Evolutionary conservation across 37 sponge, comb jelly and placozoan species (phyloP).

Genomic region (Ianthella basta): DNA sequence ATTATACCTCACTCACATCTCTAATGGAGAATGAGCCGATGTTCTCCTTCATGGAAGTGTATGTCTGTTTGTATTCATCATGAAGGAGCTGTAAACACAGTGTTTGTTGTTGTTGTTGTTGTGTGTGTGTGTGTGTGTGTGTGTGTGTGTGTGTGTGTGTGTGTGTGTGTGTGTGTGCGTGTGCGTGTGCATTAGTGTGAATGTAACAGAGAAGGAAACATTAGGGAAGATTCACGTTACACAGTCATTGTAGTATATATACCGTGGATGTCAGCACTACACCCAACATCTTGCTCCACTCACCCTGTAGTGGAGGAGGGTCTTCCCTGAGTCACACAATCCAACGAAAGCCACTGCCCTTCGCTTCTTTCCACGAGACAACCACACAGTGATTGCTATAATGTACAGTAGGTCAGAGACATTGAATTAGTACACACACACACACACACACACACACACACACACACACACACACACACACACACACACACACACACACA

Average conservation of each 20-base stretch:
- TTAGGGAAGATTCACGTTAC: neutral
- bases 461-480: neutral
- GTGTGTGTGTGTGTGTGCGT: conserved; percentile 37
- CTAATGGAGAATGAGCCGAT: neutral
- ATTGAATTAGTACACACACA: neutral
- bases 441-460: neutral
- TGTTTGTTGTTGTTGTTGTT: neutral
- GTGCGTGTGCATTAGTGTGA: conserved; percentile 17
- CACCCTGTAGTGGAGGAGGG: conserved; percentile 67
- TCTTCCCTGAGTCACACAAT: conserved; percentile 73
- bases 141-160: conserved; percentile 46
- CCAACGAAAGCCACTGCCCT: conserved; percentile 51
- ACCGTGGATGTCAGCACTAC: no score
- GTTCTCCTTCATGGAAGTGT: conserved; percentile 64
- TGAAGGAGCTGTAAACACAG: conserved; percentile 28
- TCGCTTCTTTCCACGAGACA: conserved; percentile 33
- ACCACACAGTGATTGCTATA: conserved; percentile 26
- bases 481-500: neutral
- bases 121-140: conserved; percentile 36
- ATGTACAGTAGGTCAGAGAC: neutral
- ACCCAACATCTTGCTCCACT: no score
- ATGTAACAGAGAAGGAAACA: neutral
- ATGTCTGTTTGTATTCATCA: conserved; percentile 39
- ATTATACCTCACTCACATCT: neutral
- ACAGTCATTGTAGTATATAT: neutral